A percentile compares a stretch with the other conserved stretches of the same genome.
Conservation (phyloP, 2,113 vertebrate genomes). For the Tricholaema leucomelas region DNA sequence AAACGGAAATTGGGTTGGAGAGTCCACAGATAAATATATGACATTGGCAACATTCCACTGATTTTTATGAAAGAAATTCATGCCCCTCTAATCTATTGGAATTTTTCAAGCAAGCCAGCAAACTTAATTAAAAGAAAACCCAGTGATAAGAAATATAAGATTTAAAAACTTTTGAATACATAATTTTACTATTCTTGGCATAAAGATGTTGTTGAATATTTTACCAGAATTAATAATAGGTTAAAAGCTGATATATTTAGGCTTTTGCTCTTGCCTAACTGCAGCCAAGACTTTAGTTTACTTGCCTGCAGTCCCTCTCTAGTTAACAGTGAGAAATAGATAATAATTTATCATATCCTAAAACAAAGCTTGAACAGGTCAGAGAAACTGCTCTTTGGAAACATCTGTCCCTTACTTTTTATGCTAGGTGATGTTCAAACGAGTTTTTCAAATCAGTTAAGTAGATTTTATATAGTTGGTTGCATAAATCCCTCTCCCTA, state of each 20-base stretch:
- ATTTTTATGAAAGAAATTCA: neutral
- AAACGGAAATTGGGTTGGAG: neutral
- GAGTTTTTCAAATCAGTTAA: neutral
- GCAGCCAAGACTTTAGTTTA: neutral
- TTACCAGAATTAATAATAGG: neutral
- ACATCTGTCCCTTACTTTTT: neutral
- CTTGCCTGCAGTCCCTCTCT: neutral
- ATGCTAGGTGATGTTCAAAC: neutral
- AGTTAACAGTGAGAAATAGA: neutral
- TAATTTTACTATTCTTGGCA: neutral
- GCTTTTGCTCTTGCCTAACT: neutral
- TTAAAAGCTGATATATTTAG: neutral
- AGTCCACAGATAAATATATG: fast-evolving
- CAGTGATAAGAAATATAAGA: neutral
- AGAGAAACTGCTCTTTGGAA: neutral
- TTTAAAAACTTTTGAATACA: neutral
- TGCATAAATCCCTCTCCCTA: neutral
- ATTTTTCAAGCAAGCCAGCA: neutral
- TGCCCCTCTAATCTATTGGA: neutral
- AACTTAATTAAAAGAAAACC: neutral
- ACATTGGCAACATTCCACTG: neutral
- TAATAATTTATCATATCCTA: neutral
- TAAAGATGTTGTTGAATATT: neutral
- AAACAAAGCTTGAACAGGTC: neutral
- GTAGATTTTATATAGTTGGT: neutral